A percentile compares a stretch with the other conserved stretches of the same genome.
Evolutionary conservation across 2,797 vertebrate genomes (phyloP).

Genomic region (Mionectes olivaceus): DNA sequence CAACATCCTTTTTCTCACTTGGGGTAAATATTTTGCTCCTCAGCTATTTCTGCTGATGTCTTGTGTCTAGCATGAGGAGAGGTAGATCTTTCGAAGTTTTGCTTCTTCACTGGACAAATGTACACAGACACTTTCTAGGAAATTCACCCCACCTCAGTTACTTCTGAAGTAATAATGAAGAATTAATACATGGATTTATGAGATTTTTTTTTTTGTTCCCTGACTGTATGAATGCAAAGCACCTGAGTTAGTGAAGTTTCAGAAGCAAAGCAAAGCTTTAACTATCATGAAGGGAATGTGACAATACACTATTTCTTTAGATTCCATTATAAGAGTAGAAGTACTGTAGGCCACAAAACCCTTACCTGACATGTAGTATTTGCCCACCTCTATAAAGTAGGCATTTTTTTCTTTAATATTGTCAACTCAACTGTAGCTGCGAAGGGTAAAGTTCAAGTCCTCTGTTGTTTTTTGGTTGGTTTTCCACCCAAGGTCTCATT

Average conservation of each 20-base stretch:
- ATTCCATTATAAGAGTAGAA: neutral
- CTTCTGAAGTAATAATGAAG: neutral
- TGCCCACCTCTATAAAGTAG: neutral
- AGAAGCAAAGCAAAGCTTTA: neutral
- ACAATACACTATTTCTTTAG: no score
- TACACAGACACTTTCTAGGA: neutral
- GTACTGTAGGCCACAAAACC: neutral
- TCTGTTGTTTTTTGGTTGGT: neutral
- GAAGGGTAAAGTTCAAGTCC: neutral
- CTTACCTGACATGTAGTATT: neutral
- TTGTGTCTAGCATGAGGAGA: neutral
- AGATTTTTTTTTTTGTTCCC: neutral
- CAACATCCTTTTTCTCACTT: neutral
- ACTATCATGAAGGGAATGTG: neutral
- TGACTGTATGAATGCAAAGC: neutral
- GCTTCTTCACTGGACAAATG: neutral
- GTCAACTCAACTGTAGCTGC: neutral
- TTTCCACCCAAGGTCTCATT: neutral
- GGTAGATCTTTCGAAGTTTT: neutral
- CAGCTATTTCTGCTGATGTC: neutral
- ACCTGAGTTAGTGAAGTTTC: neutral
- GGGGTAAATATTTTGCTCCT: neutral
- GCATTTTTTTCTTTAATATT: neutral
- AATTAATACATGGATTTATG: neutral
- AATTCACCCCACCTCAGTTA: neutral